phyloP scores from a whole-genome alignment of 2,113 vertebrate species.

The Chelonoidis abingdonii region DNA sequence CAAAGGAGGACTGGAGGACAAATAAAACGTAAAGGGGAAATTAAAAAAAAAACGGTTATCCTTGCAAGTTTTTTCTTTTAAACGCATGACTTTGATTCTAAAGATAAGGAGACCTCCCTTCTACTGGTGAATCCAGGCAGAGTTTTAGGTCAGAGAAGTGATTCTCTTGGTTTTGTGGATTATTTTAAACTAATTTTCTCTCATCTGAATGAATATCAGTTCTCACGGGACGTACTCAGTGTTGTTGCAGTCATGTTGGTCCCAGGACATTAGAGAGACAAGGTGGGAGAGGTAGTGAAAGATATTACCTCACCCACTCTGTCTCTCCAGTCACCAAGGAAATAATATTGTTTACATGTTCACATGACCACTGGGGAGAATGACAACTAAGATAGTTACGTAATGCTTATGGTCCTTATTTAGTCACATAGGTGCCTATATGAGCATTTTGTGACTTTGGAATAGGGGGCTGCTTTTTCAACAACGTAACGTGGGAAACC shows the following conservation, averaged over 20 bases:
- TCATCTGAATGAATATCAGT: background rate
- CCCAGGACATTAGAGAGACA: background rate
- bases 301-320: background rate
- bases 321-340: background rate
- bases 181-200: background rate
- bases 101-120: background rate
- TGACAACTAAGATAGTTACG: background rate
- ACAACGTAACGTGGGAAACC: background rate
- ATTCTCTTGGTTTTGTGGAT: background rate
- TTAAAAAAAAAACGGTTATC: background rate
- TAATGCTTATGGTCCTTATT: background rate
- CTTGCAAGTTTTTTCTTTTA: background rate
- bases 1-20: background rate
- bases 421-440: background rate
- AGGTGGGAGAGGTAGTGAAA: background rate
- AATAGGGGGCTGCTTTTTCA: background rate
- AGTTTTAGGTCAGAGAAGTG: background rate
- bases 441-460: background rate
- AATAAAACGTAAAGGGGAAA: background rate
- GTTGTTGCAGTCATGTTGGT: background rate
- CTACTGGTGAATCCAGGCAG: background rate
- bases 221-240: background rate
- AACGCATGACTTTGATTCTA: background rate
- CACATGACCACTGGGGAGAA: background rate
- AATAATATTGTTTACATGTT: background rate